Evolutionary conservation across 2,113 vertebrate genomes (phyloP), one percentile per base, ranked within the genome.

Genomic region (Petroica traversi): DNA sequence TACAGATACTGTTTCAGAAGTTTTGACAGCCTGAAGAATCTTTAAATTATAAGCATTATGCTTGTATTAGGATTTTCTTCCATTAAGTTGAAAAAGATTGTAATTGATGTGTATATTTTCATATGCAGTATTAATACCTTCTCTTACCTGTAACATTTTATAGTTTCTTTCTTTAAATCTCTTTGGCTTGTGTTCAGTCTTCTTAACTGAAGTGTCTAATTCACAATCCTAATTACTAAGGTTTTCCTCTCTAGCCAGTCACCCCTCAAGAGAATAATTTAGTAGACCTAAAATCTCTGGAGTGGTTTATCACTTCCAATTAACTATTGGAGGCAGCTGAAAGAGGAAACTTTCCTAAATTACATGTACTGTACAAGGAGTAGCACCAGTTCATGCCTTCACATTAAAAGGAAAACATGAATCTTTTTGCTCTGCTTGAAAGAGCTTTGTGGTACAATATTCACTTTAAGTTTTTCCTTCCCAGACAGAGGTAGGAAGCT

Each of bases 271-370:
- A 58, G 54, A 89, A 88, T 72, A 75, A 57, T 75, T 92, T 88
- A 82, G n/a, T 62, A 54, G 34, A 74, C 36, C 61, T 75, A 72
- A 67, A 88, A 68, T 63, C 71, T 89, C 52, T 68, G 12, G 25
- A 81, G 54, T 76, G 23, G 36, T 92, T 93, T 94, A 76, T 88
- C 31, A 89, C 25, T 88, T 93, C n/a, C 69, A 93, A 49, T 78
- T 85, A 93, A 40, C 61, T 85, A 17, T 5, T 89, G 23, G 23
- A 94, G 49, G 49, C 9, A 88, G 15, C n/a, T 74, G 52, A 71
- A 93, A 85, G 22, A 85, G 17, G n/a, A 87, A 89, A 40, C 28
- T 43, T 81, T 63, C 85, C 61, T 89, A 82, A 89, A 79, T 64
- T 57, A 48, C 25, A 72, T 52, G 25, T 1, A 3, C 33, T 36